Evolutionary conservation across 2,888 invertebrate species (phyloP), one percentile per base, ranked within the genome.

Genomic region (Apotomis betuletana): DNA sequence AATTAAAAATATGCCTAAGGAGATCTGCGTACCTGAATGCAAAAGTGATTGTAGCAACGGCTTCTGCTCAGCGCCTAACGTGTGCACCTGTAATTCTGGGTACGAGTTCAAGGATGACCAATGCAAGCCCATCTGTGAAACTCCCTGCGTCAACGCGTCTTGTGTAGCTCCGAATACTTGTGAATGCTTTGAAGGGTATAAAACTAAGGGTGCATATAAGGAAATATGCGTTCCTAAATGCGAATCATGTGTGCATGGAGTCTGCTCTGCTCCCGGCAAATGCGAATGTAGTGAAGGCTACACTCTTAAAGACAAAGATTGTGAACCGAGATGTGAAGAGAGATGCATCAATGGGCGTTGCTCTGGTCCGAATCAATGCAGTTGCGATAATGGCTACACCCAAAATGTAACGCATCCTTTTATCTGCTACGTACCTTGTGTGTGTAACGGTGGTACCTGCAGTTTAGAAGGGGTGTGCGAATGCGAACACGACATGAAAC

Each of bases 381-480:
- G 74, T 5, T 86, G 85, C 46, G 69, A 75, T 0, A 61, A 75
- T 0, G 81, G 81, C 0, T 84, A 77, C 63, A 71, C n/a, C 0
- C 77, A 73, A 55, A 78, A 82, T n/a, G 70, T 65, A 0, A 75
- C 74, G 0, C 49, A 77, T 3, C 74, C 78, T 0, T 77, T 75
- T 1, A 63, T 76, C 4, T 89, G 90, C 74, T 75, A 75, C 51
- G 86, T 84, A 38, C 79, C 81, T 12, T 90, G 89, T 55, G 69
- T 76, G 4, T 90, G 90, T 72, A 68, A 74, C 2, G 77, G 83
- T 70, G 89, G 89, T 1, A 62, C 54, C 8, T 89, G 88, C 71
- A 77, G 77, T 55, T 60, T 76, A 3, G 59, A 83, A 3, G 87
- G 86, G 8, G 71, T 69, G 15, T 89, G 89, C 57, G 61, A 67